Base-by-base conservation (phyloP, 2,888 invertebrate species). In the Eilema caniola region DNA sequence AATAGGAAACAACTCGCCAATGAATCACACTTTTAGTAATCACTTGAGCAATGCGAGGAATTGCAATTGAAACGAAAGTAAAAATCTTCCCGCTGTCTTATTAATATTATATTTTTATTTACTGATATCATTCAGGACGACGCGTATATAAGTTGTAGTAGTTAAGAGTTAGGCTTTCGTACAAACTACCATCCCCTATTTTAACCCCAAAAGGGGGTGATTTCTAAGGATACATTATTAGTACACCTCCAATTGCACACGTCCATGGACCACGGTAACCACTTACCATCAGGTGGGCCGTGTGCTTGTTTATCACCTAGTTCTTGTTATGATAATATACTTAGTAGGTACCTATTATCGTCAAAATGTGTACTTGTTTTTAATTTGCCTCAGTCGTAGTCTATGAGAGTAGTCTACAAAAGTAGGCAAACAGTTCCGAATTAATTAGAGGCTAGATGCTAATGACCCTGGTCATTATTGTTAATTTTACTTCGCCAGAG, bases 321-420 rank as follows among this genome's bases (percentile, higher is more conserved):
- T n/a, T n/a, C n/a, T 41, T 41, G 3, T 4, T 41, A 41, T 41
- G 5, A 16, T 41, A 41, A 41, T 14, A 16, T 16, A 41, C 41
- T 41, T 16, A 41, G 16, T 41, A 37, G 14, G 41, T 41, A 41
- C 41, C 2, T 41, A 28, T 28, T 20, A 16, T 47, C 5, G 47
- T 47, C n/a, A 53, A 53, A 53, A 53, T 53, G 20, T 47, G 7
- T 47, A 20, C 20, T 47, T 7, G 7, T 47, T 47, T 47, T n/a
- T 7, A n/a, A 41, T 41, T 41, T 16, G 16, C 16, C n/a, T 20
- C n/a, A 53, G 20, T 53, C 53, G n/a, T 8, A 53, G 53, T 53
- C 53, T n/a, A 53, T n/a, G 20, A 53, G 53, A 53, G 53, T n/a
- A 53, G 53, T 53, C 53, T 53, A 53, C 53, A 53, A 53, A n/a